Percentiles rank a stretch among this genome's conserved stretches.
Evolutionary conservation across 2,797 vertebrate genomes (phyloP).

Genomic region (Pogoniulus pusillus): DNA sequence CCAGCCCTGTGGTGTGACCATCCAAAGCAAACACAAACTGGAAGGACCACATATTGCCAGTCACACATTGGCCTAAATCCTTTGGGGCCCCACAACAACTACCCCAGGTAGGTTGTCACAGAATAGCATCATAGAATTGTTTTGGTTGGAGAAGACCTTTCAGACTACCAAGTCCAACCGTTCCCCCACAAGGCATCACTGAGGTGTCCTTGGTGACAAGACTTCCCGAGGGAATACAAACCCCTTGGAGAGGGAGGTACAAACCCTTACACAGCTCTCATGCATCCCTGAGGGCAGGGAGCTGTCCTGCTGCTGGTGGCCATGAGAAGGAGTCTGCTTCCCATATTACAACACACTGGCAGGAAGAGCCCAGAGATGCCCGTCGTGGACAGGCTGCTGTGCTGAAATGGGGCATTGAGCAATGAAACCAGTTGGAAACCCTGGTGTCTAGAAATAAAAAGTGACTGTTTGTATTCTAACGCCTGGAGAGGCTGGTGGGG

Average conservation of each 20-base stretch:
- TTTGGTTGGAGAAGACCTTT: too few species aligned
- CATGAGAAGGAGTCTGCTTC: background rate
- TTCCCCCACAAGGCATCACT: background rate
- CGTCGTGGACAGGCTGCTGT: background rate
- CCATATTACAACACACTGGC: background rate
- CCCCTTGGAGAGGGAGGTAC: background rate
- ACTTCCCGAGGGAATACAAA: background rate
- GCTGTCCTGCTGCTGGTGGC: background rate
- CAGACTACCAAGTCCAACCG: too few species aligned
- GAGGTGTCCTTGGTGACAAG: background rate
- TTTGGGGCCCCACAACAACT: background rate
- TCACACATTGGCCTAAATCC: rapidly evolving
- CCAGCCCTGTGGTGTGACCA: rapidly evolving
- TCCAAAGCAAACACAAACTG: background rate
- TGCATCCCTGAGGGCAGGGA: background rate
- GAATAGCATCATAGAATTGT: too few species aligned
- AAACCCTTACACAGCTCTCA: background rate
- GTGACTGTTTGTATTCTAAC: slow-evolving; percentile 67
- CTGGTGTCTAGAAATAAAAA: slow-evolving; percentile 72
- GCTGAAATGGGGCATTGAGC: slow-evolving; percentile 59
- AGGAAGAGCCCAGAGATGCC: slow-evolving; percentile 31
- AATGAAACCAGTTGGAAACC: slow-evolving; percentile 65
- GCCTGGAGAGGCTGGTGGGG: background rate
- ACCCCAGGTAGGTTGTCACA: background rate
- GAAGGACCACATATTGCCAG: too few species aligned